Conservation (phyloP, 1,140 invertebrate species). For the Elymnias hypermnestra region DNA sequence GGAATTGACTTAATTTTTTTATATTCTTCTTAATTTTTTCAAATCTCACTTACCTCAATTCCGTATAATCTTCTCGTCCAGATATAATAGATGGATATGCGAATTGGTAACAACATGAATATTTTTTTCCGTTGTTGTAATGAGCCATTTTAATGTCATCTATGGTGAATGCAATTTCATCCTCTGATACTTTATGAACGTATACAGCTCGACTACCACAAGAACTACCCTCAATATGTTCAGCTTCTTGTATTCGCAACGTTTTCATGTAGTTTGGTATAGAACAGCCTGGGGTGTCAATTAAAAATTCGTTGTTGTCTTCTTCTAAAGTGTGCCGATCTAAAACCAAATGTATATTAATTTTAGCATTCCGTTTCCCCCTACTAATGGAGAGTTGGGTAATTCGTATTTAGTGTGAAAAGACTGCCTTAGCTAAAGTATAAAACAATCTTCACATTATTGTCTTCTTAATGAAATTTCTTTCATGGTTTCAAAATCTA, state of each 20-base stretch:
- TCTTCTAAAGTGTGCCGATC: too few relatives aligned
- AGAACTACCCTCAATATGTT: slow-evolving; percentile 13
- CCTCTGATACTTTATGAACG: slow-evolving; percentile 25
- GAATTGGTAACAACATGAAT: slow-evolving; percentile 40
- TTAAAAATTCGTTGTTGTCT: slow-evolving; percentile 29
- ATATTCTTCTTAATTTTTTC: background rate
- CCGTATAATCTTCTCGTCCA: slow-evolving; percentile 23
- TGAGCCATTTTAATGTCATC: slow-evolving; percentile 24
- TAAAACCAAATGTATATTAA: too few relatives aligned
- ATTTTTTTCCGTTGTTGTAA: slow-evolving; percentile 24
- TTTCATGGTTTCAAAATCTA: too few relatives aligned
- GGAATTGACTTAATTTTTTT: too few relatives aligned
- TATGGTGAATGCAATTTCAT: slow-evolving; percentile 33
- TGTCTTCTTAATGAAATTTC: too few relatives aligned
- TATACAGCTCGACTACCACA: slow-evolving; percentile 35
- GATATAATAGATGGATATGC: slow-evolving; percentile 13
- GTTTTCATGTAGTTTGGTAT: slow-evolving; percentile 53
- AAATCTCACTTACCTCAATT: slow-evolving; percentile 32
- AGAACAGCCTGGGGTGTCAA: slow-evolving; percentile 51
- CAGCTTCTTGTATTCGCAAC: slow-evolving; percentile 28
- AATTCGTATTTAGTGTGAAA: too few relatives aligned
- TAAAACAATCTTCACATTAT: too few relatives aligned
- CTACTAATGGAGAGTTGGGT: too few relatives aligned
- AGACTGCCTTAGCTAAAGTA: too few relatives aligned
- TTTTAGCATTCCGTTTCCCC: too few relatives aligned